Evolutionary conservation across 2,888 invertebrate species (phyloP).

Genomic region (Phorcus lineatus): DNA sequence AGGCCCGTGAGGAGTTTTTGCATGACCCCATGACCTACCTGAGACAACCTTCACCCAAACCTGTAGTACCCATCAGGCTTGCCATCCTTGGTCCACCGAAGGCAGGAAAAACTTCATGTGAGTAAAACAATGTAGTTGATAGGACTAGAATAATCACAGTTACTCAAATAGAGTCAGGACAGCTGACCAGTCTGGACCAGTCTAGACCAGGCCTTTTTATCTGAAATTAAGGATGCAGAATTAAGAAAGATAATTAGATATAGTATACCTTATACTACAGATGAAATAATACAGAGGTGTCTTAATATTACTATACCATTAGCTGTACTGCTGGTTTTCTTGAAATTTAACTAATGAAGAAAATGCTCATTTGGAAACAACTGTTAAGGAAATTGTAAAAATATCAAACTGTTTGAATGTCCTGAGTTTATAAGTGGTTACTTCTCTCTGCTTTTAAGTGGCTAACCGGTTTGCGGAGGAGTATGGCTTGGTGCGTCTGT

Average conservation of each 20-base stretch:
- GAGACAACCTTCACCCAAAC: constrained; percentile 71
- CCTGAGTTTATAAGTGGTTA: no score
- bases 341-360: no score
- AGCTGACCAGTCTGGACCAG: no score
- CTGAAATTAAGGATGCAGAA: neutral
- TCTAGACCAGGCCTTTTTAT: neutral
- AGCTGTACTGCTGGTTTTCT: no score
- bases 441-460: constrained; percentile 59
- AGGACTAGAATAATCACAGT: no score
- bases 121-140: constrained; percentile 39
- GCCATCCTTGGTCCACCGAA: constrained; percentile 76
- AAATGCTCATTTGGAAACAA: no score
- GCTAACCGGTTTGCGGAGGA: constrained; percentile 73
- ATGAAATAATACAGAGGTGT: neutral
- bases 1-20: constrained; percentile 69
- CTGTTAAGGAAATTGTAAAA: no score
- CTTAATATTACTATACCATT: no score
- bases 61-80: constrained; percentile 73
- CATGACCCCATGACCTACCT: constrained; percentile 72
- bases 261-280: neutral
- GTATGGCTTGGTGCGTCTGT: constrained; percentile 73
- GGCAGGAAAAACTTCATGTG: constrained; percentile 75
- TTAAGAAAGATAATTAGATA: no score
- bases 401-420: no score
- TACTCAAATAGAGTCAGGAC: no score